Percentiles rank a stretch among this genome's conserved stretches.
These are phyloP conservation scores for Pandion haliaetus DNA, from an alignment of 2,113 vertebrate genomes.

Conservation along the genomic window DNA sequence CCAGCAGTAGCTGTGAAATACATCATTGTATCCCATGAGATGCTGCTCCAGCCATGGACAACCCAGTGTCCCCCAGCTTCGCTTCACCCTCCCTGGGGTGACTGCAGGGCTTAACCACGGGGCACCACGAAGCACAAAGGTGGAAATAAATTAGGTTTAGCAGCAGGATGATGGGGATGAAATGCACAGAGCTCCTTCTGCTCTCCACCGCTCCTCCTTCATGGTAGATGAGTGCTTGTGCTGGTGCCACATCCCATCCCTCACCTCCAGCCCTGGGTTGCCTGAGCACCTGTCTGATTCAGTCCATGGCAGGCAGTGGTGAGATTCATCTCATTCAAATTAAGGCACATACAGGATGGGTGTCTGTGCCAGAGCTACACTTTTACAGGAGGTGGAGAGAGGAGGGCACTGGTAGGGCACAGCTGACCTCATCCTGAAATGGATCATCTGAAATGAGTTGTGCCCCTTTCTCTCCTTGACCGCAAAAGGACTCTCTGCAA, in stretches of 20 bases:
- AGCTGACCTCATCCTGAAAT: not conserved
- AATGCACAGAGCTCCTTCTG: not conserved
- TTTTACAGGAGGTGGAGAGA: not conserved
- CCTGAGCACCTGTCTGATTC: not conserved
- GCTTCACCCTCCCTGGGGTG: fast-evolving
- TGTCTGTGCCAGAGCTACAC: not conserved
- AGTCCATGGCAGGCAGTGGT: not conserved
- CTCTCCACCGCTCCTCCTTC: not conserved
- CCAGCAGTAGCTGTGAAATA: not conserved
- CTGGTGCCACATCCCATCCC: not conserved
- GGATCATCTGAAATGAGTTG: not conserved
- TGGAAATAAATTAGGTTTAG: not conserved
- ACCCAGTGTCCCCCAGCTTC: not conserved
- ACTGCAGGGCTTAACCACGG: not conserved
- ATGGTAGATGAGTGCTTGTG: not conserved
- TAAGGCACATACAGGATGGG: fast-evolving
- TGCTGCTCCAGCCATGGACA: not conserved
- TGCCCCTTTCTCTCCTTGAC: not conserved
- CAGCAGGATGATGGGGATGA: not conserved
- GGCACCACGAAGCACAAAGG: not conserved
- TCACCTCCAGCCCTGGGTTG: not conserved
- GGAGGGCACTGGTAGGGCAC: not conserved
- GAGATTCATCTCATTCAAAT: not conserved
- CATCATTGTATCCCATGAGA: not conserved
- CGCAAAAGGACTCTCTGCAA: not conserved